Base-by-base conservation (phyloP, 2,888 invertebrate genomes). In the Elysia crispata region DNA sequence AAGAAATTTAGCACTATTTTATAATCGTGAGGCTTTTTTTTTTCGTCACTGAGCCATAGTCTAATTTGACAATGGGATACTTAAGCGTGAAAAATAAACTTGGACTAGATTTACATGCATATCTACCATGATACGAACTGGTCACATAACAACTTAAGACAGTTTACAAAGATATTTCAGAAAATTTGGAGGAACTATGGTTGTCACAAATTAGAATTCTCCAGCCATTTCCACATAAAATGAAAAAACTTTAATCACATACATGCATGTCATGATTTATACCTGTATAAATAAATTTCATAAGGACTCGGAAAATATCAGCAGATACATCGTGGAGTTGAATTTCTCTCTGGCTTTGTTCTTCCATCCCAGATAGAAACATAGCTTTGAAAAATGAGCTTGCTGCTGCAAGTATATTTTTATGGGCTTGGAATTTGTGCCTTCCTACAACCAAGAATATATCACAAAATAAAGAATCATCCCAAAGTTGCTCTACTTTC, bases 381-480 rank as follows among this genome's bases (percentile, higher is more conserved):
- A 97, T 97, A 66, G 97, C 97, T 92, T 97, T 95, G 92, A 98
- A 98, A 92, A 97, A 98, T 79, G 96, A 96, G 93, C 97, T 97
- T 85, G 96, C 95, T 8, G 97, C 96, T 85, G 97, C 96, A 82
- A 98, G 93, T 15, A 98, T 95, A 23, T 96, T 95, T 86, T 96
- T 94, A 91, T 97, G 97, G 77, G 96, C 97, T 28, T 78, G 74
- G 79, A 90, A 89, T 50, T 82, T 81, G 73, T 84, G 81, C 0
- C 77, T 75, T 1, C 83, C 86, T 8, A 89, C 87, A 15, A 73
- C 57, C 15, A 83, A n/a, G 13, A 62, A 77, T n/a, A 83, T 69
- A 60, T 83, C 83, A 79, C 79, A 79, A 25, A 83, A 81, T 20
- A 25, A 41, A 5, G 49, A 23, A 8, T 81, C 79, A 28, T 64